Conservation (phyloP, 2,797 vertebrate species). For the Psittacula echo region DNA sequence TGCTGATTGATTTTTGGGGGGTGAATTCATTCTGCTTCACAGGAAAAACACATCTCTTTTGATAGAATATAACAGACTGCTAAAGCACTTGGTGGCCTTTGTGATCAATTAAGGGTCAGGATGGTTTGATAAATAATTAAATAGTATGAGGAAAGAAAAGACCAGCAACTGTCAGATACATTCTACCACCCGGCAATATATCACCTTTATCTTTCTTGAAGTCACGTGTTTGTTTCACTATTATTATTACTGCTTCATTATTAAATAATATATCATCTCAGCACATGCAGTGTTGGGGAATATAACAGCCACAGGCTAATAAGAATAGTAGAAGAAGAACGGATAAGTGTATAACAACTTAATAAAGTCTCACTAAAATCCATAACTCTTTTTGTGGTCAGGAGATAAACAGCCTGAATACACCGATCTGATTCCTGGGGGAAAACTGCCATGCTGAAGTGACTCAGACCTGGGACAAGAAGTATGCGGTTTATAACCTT, state of each 20-base stretch:
- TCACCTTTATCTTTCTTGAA: background rate
- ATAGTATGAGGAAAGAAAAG: slow-evolving; percentile 7
- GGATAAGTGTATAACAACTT: background rate
- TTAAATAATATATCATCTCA: slow-evolving; percentile 15
- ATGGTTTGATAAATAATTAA: slow-evolving; percentile 66
- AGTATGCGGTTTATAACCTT: background rate
- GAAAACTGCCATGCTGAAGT: background rate
- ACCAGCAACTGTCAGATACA: background rate
- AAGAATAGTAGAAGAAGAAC: background rate
- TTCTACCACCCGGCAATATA: background rate
- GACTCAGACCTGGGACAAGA: background rate
- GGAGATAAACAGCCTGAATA: background rate
- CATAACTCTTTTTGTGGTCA: background rate
- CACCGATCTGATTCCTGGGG: background rate
- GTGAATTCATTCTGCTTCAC: slow-evolving; percentile 50
- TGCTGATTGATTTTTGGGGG: slow-evolving; percentile 29
- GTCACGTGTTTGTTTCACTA: background rate
- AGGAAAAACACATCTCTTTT: slow-evolving; percentile 23
- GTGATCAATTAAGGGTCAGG: slow-evolving; percentile 64
- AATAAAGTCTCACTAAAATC: background rate
- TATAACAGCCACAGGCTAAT: background rate
- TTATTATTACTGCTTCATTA: background rate
- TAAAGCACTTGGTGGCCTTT: slow-evolving; percentile 56
- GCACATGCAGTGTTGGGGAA: background rate
- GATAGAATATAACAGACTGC: slow-evolving; percentile 37